Evolutionary conservation across 2,888 invertebrate species (phyloP).

Genomic region (Oscheius onirici): DNA sequence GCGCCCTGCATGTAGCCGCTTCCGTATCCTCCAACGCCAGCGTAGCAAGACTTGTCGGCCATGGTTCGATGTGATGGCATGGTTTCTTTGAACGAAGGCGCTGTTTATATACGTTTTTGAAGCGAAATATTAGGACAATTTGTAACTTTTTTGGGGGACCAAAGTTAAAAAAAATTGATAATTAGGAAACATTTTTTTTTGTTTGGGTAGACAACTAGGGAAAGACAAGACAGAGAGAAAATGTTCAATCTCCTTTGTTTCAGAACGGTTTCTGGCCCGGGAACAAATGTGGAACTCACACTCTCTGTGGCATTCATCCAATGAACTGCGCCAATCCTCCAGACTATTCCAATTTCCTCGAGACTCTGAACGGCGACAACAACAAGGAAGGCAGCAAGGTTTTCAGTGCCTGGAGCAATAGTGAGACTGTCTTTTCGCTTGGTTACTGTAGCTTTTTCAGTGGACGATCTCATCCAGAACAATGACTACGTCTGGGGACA

Average conservation of each 20-base stretch:
- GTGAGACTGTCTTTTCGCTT: constrained; percentile 23
- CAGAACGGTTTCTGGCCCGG: constrained; percentile 59
- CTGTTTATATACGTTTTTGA: not conserved
- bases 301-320: constrained; percentile 40
- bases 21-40: too few species aligned
- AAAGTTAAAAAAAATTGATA: too few species aligned
- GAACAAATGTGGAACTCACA: constrained; percentile 45
- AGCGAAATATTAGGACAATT: too few species aligned
- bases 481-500: constrained; percentile 57
- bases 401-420: constrained; percentile 52
- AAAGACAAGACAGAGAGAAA: too few species aligned
- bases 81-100: not conserved
- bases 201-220: not conserved
- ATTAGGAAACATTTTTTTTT: too few species aligned
- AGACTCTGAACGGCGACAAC: constrained; percentile 41
- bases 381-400: constrained; percentile 39
- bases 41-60: too few species aligned
- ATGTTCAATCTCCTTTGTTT: not conserved
- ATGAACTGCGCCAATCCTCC: constrained; percentile 28
- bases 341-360: constrained; percentile 39
- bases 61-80: not conserved
- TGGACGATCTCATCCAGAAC: constrained; percentile 59
- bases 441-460: constrained; percentile 34
- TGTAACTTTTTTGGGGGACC: too few species aligned
- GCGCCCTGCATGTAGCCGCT: too few species aligned